These are phyloP conservation scores for Leptobrachium leishanense DNA, from an alignment of 2,113 vertebrate species.

Conservation along the genomic window DNA sequence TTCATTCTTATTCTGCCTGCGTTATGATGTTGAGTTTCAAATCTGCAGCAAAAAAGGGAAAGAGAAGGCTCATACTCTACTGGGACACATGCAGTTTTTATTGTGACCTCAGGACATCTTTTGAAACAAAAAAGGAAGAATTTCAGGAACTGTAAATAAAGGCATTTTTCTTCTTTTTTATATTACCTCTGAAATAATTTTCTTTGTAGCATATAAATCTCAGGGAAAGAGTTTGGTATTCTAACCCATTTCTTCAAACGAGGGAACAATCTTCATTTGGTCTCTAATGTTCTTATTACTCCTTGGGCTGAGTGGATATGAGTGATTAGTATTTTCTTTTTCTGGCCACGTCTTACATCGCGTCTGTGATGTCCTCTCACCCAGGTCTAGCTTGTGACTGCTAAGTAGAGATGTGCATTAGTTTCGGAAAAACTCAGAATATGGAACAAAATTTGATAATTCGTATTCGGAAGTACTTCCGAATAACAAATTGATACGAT, in stretches of 20 bases:
- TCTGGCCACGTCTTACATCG: too few species aligned
- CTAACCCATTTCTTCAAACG: neutral
- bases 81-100: constrained; percentile 34
- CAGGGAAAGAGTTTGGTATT: neutral
- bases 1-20: neutral
- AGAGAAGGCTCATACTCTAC: constrained; percentile 9
- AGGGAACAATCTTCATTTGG: too few species aligned
- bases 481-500: too few species aligned
- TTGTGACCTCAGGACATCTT: constrained; percentile 14
- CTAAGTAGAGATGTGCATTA: too few species aligned
- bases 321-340: too few species aligned
- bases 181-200: neutral
- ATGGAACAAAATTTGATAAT: too few species aligned
- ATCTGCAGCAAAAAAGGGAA: constrained; percentile 13
- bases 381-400: too few species aligned
- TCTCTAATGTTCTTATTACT: too few species aligned
- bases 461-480: too few species aligned
- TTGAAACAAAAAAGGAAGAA: constrained; percentile 18
- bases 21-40: neutral
- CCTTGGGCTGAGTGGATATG: too few species aligned
- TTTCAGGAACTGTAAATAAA: constrained; percentile 7
- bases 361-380: too few species aligned
- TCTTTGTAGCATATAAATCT: neutral
- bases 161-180: neutral
- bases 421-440: too few species aligned